phyloP scores from a whole-genome alignment of 2,797 vertebrate genomes.

The Percopsis omiscomaycus region DNA sequence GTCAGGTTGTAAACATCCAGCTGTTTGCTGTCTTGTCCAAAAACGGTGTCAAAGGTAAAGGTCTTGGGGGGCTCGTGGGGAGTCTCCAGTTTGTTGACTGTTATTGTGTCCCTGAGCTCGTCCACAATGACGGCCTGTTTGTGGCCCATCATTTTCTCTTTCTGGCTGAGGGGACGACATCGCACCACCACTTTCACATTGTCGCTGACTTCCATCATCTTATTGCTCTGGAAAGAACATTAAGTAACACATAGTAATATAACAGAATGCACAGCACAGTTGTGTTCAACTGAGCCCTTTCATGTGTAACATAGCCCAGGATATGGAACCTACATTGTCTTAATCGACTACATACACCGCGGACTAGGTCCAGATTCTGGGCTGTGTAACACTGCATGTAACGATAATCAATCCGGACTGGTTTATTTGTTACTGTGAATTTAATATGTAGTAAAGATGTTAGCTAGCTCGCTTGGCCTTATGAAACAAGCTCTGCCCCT shows the following conservation, averaged over 20 bases:
- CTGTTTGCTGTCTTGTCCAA: constrained; percentile 95
- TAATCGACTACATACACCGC: too few relatives aligned
- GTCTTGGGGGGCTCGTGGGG: constrained; percentile 95
- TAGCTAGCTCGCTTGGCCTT: not conserved
- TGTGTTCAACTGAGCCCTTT: too few relatives aligned
- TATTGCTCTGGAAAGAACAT: constrained; percentile 78
- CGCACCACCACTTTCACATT: constrained; percentile 98
- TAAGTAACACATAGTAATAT: not conserved
- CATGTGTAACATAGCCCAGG: too few relatives aligned
- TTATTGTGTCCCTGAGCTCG: constrained; percentile 94
- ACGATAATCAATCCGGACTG: too few relatives aligned
- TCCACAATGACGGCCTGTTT: constrained; percentile 90
- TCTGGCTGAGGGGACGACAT: constrained; percentile 94
- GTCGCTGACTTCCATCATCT: constrained; percentile 87
- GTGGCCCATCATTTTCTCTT: constrained; percentile 88
- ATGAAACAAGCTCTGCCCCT: not conserved
- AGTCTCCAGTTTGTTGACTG: constrained; percentile 91
- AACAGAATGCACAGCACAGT: not conserved
- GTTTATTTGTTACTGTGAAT: too few relatives aligned
- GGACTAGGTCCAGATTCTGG: too few relatives aligned
- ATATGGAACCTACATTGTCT: too few relatives aligned
- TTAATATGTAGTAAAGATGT: too few relatives aligned
- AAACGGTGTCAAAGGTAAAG: constrained; percentile 98
- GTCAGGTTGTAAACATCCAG: constrained; percentile 98
- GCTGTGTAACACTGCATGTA: too few relatives aligned